phyloP scores from a whole-genome alignment of 2,113 vertebrate genomes.

The Sardina pilchardus region DNA sequence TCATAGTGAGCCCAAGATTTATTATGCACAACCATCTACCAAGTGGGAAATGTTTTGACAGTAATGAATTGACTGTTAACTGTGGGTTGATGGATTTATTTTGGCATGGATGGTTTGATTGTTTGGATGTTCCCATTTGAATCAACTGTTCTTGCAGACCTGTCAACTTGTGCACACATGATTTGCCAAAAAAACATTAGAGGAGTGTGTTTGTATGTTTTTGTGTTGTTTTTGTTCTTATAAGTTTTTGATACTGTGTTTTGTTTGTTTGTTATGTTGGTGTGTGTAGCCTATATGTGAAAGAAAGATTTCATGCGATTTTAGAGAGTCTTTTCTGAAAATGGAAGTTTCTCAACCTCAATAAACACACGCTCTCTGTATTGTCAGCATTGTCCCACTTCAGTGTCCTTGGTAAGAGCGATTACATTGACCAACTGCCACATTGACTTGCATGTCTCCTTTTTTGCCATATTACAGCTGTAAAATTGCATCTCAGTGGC shows the following conservation, averaged over 20 bases:
- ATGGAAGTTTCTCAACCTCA: neutral
- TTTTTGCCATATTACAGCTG: neutral
- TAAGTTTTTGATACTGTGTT: neutral
- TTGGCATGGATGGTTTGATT: neutral
- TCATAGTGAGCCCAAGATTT: neutral
- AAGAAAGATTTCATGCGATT: neutral
- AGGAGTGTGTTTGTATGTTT: neutral
- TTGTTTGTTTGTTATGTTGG: neutral
- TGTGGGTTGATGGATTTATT: slow-evolving; percentile 10
- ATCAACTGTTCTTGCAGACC: neutral
- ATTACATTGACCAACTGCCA: neutral
- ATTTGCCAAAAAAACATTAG: neutral
- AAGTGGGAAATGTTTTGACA: slow-evolving; percentile 5
- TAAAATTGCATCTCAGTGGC: neutral
- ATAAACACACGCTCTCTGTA: neutral
- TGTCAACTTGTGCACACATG: neutral
- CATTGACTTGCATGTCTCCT: neutral
- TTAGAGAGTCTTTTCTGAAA: neutral
- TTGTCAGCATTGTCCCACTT: neutral
- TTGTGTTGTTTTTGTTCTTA: neutral
- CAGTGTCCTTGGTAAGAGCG: neutral
- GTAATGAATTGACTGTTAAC: slow-evolving; percentile 22
- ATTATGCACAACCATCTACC: neutral
- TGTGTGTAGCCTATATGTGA: neutral
- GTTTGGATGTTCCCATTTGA: neutral